Evolutionary conservation across 1,140 invertebrate species (phyloP).

Genomic region (Ceratina japonica): DNA sequence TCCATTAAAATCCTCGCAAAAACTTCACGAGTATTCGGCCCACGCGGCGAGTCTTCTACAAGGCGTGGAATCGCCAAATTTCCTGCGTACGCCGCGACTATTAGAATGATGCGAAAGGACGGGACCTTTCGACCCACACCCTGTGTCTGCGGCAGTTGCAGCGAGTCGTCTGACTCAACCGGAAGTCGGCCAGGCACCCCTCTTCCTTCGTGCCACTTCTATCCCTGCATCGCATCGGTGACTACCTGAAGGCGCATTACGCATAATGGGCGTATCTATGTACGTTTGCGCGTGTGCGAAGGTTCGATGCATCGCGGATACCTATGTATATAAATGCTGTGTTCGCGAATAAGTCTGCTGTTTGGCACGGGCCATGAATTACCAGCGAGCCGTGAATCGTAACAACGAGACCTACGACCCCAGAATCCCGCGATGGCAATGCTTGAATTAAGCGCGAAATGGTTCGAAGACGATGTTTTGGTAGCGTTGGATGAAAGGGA

Average conservation of each 20-base stretch:
- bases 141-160: conserved; percentile 38
- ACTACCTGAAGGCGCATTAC: conserved; percentile 62
- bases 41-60: not conserved
- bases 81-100: conserved; percentile 1
- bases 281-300: conserved; percentile 43
- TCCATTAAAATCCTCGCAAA: not conserved
- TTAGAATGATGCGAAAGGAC: conserved; percentile 40
- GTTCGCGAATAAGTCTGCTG: conserved; percentile 4
- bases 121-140: conserved; percentile 59
- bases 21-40: not conserved
- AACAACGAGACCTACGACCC: conserved; percentile 1
- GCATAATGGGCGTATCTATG: conserved; percentile 58
- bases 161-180: conserved; percentile 59
- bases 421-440: conserved; percentile 4
- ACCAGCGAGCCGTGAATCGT: conserved; percentile 40
- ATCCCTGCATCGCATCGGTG: conserved; percentile 43
- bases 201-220: conserved; percentile 63
- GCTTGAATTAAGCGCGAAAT: not conserved
- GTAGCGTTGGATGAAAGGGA: too few relatives aligned
- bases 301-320: not conserved
- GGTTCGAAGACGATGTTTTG: not conserved
- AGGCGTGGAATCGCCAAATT: conserved; percentile 20
- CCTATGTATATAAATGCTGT: too few relatives aligned
- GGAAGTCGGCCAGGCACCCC: conserved; percentile 62
- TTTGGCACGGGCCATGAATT: conserved; percentile 44